Evolutionary conservation across 2,888 invertebrate species (phyloP), one percentile per base, ranked within the genome.

Genomic region (Ypsolopha scabrella): DNA sequence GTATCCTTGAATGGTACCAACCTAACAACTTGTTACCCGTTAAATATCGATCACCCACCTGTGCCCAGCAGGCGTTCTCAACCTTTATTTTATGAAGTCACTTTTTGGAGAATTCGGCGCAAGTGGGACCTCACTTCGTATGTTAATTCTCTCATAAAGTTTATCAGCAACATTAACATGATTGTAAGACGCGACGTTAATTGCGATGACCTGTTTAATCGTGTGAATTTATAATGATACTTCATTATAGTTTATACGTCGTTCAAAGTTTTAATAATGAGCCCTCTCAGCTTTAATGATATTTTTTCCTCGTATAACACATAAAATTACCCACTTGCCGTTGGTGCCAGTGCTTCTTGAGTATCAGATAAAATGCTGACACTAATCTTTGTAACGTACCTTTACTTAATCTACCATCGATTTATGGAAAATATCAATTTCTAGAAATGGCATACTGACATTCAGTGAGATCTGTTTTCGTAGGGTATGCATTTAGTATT

Each of bases 121-220:
- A 36, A 38, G 13, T 47, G 47, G 8, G 14, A 10, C 47, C 47
- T 9, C 47, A 36, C 14, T 38, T 3, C 37, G 10, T 47, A 47
- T 47, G 47, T 36, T 47, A 47, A 47, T 47, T 47, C 10, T 11
- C 39, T 39, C 49, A 49, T 49, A 49, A 49, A 47, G 41, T 49
- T 39, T 39, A 49, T 41, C 49, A 33, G 49, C 34, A n/a, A 11
- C 72, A 68, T 75, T 72, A 72, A 67, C 67, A 60, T 65, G 64
- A 72, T 73, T 71, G 70, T 75, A 75, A 75, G 75, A 75, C 66
- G 68, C 58, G 67, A 72, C 70, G 71, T 80, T 82, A 82, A 82
- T 81, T 80, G 77, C 73, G 68, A 57, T 67, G 74, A 79, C 80
- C 80, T 80, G 74, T 75, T 71, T 68, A 72, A 67, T 63, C 64